A percentile compares a stretch with the other conserved stretches of the same genome.
phyloP scores from a whole-genome alignment of 2,888 invertebrate genomes.

The Oasisia sp. region DNA sequence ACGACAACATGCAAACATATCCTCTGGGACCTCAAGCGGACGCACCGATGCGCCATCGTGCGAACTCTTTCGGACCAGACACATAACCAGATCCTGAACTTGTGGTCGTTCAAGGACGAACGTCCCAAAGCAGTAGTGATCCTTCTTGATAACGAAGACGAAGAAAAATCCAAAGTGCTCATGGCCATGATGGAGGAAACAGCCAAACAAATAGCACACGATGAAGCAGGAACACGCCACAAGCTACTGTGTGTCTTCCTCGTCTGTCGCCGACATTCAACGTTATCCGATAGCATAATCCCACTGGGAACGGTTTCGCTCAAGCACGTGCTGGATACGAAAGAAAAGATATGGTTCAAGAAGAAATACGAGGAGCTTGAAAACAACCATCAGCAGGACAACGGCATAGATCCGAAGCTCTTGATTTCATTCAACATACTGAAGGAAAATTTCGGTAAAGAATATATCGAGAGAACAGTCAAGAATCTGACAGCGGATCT shows the following conservation, averaged over 20 bases:
- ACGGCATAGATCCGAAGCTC: constrained; percentile 44
- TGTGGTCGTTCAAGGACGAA: constrained; percentile 42
- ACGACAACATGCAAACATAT: constrained; percentile 47
- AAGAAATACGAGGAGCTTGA: constrained; percentile 43
- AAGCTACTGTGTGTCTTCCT: neutral
- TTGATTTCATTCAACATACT: constrained; percentile 53
- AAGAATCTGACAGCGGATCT: constrained; percentile 42
- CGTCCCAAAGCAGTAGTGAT: constrained; percentile 44
- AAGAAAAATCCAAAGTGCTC: constrained; percentile 39
- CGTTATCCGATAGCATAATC: neutral
- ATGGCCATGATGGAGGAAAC: constrained; percentile 34
- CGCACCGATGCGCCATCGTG: constrained; percentile 45
- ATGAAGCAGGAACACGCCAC: neutral
- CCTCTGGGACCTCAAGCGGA: constrained; percentile 44
- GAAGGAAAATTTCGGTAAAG: constrained; percentile 48
- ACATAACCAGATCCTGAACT: constrained; percentile 41
- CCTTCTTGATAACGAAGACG: constrained; percentile 39
- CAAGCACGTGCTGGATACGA: constrained; percentile 44
- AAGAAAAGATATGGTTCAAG: constrained; percentile 47
- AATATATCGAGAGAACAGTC: constrained; percentile 46
- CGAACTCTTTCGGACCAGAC: constrained; percentile 47
- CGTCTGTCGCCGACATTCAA: neutral
- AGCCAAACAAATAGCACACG: constrained; percentile 31
- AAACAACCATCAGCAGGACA: constrained; percentile 35
- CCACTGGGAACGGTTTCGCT: constrained; percentile 26